A percentile compares a stretch with the other conserved stretches of the same genome.
phyloP scores from a whole-genome alignment of 2,797 vertebrate species.

The Lagorchestes hirsutus region DNA sequence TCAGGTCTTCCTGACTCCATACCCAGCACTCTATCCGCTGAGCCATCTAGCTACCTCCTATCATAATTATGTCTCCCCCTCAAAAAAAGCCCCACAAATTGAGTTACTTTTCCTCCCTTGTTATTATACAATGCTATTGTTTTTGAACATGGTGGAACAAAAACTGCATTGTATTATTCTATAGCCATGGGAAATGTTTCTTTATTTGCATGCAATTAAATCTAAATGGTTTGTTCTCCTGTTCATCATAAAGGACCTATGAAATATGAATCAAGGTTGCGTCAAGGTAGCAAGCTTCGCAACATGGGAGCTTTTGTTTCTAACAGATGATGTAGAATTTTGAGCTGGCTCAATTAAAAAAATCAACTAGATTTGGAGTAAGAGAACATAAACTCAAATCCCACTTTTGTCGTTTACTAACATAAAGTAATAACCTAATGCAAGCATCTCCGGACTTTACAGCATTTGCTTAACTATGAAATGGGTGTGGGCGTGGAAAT shows the following conservation, averaged over 20 bases:
- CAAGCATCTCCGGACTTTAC: background rate
- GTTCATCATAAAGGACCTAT: slow-evolving; percentile 78
- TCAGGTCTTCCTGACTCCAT: background rate
- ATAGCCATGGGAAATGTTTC: slow-evolving; percentile 68
- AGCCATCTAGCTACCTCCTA: background rate
- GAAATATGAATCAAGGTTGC: slow-evolving; percentile 80
- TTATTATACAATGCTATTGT: background rate
- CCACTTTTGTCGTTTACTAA: background rate
- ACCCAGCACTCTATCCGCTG: background rate
- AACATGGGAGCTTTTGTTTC: slow-evolving; percentile 53
- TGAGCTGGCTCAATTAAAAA: background rate
- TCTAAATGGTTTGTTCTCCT: slow-evolving; percentile 77
- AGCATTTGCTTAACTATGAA: background rate
- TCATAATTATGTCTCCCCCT: background rate
- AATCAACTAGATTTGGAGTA: background rate
- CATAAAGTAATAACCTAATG: background rate
- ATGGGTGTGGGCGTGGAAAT: background rate
- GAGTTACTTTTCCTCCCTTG: background rate
- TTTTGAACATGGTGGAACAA: slow-evolving; percentile 61
- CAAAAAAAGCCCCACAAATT: background rate
- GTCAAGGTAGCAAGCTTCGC: slow-evolving; percentile 76
- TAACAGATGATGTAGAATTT: background rate
- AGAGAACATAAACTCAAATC: background rate
- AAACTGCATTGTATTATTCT: slow-evolving; percentile 74
- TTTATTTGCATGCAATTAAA: slow-evolving; percentile 68